A percentile compares a stretch with the other conserved stretches of the same genome.
phyloP scores from a whole-genome alignment of 2,113 vertebrate species.

The Odocoileus virginianus region DNA sequence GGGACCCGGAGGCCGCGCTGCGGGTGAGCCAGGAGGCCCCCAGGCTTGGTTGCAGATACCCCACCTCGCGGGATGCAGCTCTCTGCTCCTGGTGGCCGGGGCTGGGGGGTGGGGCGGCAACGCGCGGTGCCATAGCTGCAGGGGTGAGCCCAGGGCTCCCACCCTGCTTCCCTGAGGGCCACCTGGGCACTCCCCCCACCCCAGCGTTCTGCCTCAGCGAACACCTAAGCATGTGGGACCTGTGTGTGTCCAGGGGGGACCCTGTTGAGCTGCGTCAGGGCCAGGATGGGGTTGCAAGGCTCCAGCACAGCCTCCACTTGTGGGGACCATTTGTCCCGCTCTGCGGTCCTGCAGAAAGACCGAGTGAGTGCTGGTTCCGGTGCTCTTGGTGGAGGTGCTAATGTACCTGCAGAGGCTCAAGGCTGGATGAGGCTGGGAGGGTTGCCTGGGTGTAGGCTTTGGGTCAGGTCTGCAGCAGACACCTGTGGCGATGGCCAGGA shows the following conservation, averaged over 20 bases:
- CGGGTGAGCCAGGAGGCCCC: conserved; percentile 73
- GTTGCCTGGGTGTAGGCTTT: neutral
- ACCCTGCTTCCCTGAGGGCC: neutral
- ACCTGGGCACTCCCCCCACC: neutral
- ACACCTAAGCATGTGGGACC: neutral
- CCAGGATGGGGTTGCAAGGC: neutral
- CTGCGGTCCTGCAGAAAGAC: neutral
- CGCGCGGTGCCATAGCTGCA: fast-evolving
- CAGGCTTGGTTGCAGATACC: neutral
- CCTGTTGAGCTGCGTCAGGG: neutral
- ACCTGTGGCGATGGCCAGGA: too few relatives aligned
- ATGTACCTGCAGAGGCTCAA: neutral
- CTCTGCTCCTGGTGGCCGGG: neutral
- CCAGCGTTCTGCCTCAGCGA: too few relatives aligned
- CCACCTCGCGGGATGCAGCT: neutral
- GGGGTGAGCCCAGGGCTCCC: neutral
- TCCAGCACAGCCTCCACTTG: neutral
- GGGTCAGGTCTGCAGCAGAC: neutral
- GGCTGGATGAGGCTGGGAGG: neutral
- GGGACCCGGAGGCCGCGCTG: conserved; percentile 81
- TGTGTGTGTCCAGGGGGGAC: neutral
- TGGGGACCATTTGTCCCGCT: neutral
- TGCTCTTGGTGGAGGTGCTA: too few relatives aligned
- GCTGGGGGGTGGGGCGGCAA: neutral
- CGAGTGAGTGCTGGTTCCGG: fast-evolving